phyloP scores from a whole-genome alignment of 1,140 invertebrate species.

The Orchestia grillus region DNA sequence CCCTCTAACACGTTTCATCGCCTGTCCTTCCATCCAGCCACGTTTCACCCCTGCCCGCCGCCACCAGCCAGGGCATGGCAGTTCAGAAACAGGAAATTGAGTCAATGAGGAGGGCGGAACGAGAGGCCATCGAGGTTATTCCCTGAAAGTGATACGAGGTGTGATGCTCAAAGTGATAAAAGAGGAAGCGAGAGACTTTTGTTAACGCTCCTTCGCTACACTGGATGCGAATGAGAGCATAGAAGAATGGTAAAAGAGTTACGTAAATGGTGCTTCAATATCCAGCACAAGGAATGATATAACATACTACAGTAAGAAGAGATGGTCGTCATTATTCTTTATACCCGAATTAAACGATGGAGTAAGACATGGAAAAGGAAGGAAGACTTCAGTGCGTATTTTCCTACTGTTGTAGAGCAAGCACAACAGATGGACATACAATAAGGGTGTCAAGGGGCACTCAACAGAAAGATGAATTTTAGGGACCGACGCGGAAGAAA shows the following conservation, averaged over 20 bases:
- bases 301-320: not conserved
- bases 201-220: not conserved
- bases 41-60: not conserved
- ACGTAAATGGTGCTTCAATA: not conserved
- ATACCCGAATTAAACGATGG: too few relatives aligned
- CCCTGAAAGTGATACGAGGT: not conserved
- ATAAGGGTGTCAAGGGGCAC: not conserved
- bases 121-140: not conserved
- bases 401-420: too few relatives aligned
- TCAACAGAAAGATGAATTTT: not conserved
- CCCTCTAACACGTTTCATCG: not conserved
- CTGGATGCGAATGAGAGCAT: not conserved
- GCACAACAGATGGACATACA: not conserved
- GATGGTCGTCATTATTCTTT: not conserved
- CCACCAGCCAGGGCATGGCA: not conserved
- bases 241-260: not conserved
- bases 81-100: constrained; percentile 8
- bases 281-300: not conserved
- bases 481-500: not conserved
- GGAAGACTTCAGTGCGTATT: not conserved
- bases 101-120: constrained; percentile 4
- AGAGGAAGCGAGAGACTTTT: not conserved
- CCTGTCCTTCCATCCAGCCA: not conserved
- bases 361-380: not conserved
- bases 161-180: not conserved